These are phyloP conservation scores for Augiades crinisus DNA, from an alignment of 2,888 invertebrate species.

Conservation along the genomic window DNA sequence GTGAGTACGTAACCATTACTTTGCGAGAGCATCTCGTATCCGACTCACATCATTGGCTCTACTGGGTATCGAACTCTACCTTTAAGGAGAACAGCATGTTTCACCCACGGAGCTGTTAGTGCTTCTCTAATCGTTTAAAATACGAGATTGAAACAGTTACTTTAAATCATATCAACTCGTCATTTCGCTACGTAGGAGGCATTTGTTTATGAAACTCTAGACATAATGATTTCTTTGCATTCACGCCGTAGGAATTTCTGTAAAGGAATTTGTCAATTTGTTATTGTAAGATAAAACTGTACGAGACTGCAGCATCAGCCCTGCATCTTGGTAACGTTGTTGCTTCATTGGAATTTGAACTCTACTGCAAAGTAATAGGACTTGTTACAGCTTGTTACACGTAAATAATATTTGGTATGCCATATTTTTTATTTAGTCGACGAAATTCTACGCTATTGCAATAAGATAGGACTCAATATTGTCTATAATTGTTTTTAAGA, in stretches of 20 bases:
- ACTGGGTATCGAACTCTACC: too few species aligned
- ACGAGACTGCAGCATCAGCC: conserved; percentile 52
- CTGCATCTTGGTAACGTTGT: background rate
- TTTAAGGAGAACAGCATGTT: too few species aligned
- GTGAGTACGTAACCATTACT: too few species aligned
- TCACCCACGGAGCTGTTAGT: too few species aligned
- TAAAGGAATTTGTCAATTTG: conserved; percentile 57
- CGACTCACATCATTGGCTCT: too few species aligned
- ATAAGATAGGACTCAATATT: conserved; percentile 5
- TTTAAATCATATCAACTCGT: conserved; percentile 4
- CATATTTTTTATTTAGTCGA: background rate
- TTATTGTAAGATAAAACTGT: conserved; percentile 57
- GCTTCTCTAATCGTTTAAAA: too few species aligned
- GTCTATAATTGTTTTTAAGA: background rate
- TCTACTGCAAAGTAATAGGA: background rate
- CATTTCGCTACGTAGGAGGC: conserved; percentile 1
- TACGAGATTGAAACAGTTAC: too few species aligned
- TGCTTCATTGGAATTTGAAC: background rate
- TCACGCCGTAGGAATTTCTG: conserved; percentile 47
- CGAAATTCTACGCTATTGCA: background rate
- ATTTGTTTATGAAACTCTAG: conserved; percentile 57
- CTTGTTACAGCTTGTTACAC: background rate
- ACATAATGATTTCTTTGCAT: conserved; percentile 38
- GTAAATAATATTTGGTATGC: background rate
- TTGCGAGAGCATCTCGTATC: too few species aligned